Base-by-base conservation (phyloP, 2,797 vertebrate species). In the Takifugu ocellatus region DNA sequence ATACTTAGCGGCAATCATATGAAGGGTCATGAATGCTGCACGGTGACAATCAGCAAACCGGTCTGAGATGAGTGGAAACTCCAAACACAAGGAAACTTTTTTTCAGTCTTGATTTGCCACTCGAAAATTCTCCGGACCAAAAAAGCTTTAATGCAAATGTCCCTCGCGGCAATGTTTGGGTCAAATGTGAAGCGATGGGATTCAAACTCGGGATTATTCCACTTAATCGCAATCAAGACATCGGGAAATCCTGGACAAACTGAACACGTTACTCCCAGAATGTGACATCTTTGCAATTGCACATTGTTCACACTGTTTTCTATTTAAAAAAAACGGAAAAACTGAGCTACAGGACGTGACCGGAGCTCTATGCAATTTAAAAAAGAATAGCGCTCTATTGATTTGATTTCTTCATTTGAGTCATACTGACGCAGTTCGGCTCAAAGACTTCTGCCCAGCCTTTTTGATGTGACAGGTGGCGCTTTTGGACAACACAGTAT, bases 1-100 rank as follows among this genome's bases (percentile, higher is more conserved):
- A 61, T 68, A 81, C 85, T 86, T 76, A 70, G 74, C 63, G 54
- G 75, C 83, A 89, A 89, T 90, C 87, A 87, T 55, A 57, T 84
- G 74, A 72, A 84, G 77, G 69, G 70, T 73, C 63, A 58, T 62
- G 71, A 70, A 81, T 68, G 58, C 50, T 25, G 44, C 78, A 68
- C 48, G 36, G 76, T 67, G 61, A 81, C 79, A 88, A 89, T 87
- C 85, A 87, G 78, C 60, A 70, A 77, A 63, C 50, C 46, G 39
- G 65, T 70, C 59, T 54, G 66, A 59, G 48, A 36, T 2, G 3
- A 63, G 60, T 43, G 17, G 49, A 63, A 57, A 51, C 46, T 56
- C 31, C 52, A 25, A 24, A 61, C 46, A 45, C 51, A 31, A 1
- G 9, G 54, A 63, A 66, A 66, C 26, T 64, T 52, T 51, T 25